These are phyloP conservation scores for Sinocyclocheilus anophthalmus DNA, from an alignment of 2,113 vertebrate genomes.

Conservation along the genomic window DNA sequence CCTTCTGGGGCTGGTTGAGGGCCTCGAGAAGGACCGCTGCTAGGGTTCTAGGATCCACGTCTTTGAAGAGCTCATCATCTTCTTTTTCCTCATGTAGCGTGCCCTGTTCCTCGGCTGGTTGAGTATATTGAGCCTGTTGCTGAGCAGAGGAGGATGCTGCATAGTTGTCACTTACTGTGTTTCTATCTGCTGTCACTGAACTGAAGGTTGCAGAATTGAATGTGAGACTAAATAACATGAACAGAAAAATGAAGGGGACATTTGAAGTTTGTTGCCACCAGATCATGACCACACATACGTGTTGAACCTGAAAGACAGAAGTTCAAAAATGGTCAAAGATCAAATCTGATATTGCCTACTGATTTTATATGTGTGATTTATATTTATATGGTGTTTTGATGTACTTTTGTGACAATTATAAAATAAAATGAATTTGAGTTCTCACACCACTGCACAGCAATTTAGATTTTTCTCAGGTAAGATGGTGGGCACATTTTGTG, in stretches of 20 bases:
- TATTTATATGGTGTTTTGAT: neutral
- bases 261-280: constrained; percentile 58
- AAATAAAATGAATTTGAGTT: neutral
- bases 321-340: constrained; percentile 9
- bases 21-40: constrained; percentile 84
- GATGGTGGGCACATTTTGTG: neutral
- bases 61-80: constrained; percentile 82
- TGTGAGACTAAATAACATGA: constrained; percentile 62
- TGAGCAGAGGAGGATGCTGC: constrained; percentile 11
- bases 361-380: neutral
- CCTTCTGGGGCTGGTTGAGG: constrained; percentile 69
- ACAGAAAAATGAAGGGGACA: constrained; percentile 60
- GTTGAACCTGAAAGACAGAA: constrained; percentile 55
- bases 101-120: constrained; percentile 16
- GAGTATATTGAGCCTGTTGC: neutral
- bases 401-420: neutral
- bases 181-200: constrained; percentile 41
- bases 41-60: constrained; percentile 82
- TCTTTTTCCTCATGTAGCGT: constrained; percentile 53
- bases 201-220: constrained; percentile 52
- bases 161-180: constrained; percentile 23
- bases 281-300: constrained; percentile 63
- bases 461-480: neutral
- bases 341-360: neutral
- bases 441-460: neutral